Evolutionary conservation across 2,113 vertebrate species (phyloP), one percentile per base, ranked within the genome.

Genomic region (Centrocercus urophasianus): DNA sequence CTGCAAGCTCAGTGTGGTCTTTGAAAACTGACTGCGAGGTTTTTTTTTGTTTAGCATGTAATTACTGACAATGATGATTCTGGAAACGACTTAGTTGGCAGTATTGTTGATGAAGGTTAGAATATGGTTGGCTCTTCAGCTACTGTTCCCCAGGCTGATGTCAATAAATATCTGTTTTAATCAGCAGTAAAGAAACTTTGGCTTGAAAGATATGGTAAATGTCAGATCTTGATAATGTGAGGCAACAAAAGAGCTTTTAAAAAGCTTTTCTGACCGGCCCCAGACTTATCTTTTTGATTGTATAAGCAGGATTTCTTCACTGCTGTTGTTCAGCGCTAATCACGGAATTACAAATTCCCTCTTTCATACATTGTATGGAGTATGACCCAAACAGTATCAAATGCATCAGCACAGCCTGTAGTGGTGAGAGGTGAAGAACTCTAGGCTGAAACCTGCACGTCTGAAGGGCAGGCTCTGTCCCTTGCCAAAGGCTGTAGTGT

Each of bases 131-230:
- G 84, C 90, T 95, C 90, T 95, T 92, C 63, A 86, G 79, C 94
- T 97, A 69, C 96, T 96, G 96, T 90, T 95, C 86, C 87, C 73
- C 82, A 77, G 91, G 56, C 94, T 96, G 84, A 85, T 95, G 94
- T 96, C 93, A 92, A 95, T 96, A 97, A 97, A 96, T 96, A 95
- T 21, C 83, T 93, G 83, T 95, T 97, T 94, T 92, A 95, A 96
- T 96, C 92, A 94, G 47, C 94, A 94, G 80, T 91, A 96, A 95
- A 94, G 96, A 94, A 96, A 92, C 73, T 94, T 87, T 96, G 89
- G 94, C 94, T 96, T 86, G 81, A 78, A 93, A 92, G 83, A 93
- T 90, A 86, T 11, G 94, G 89, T 86, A 78, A 89, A 92, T 96
- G 89, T 97, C 90, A 93, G 80, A 92, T 95, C 89, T 93, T 88